These are phyloP conservation scores for Crocallis elinguaria DNA, from an alignment of 2,888 invertebrate genomes.

Conservation along the genomic window DNA sequence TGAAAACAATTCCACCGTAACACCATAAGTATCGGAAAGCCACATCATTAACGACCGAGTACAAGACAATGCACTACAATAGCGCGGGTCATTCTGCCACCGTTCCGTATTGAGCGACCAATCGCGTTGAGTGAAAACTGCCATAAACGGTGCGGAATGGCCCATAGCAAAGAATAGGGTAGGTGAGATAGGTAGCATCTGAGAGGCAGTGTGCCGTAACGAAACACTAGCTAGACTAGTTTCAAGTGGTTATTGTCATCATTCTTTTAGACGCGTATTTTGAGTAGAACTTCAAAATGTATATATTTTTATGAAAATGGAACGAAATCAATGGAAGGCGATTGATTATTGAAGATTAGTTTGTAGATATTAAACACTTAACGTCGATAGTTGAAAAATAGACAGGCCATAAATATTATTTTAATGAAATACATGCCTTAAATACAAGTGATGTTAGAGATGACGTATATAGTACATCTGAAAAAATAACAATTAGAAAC, in stretches of 20 bases:
- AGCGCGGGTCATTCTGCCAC: conserved; percentile 58
- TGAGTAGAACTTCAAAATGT: too few relatives aligned
- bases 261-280: background rate
- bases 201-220: conserved; percentile 45
- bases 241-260: conserved; percentile 7
- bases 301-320: too few relatives aligned
- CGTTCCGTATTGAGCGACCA: conserved; percentile 61
- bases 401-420: too few relatives aligned
- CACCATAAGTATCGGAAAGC: conserved; percentile 42
- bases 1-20: conserved; percentile 42
- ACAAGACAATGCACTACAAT: conserved; percentile 74
- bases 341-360: too few relatives aligned
- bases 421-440: too few relatives aligned
- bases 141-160: conserved; percentile 71
- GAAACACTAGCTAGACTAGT: conserved; percentile 24
- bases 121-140: conserved; percentile 82
- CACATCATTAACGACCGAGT: conserved; percentile 40
- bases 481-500: too few relatives aligned
- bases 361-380: too few relatives aligned
- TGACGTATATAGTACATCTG: too few relatives aligned
- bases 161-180: conserved; percentile 45
- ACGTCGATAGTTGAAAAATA: too few relatives aligned
- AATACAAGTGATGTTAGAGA: too few relatives aligned
- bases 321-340: too few relatives aligned
- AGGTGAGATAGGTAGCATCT: conserved; percentile 39